Conservation (phyloP, 2,888 invertebrate species). For the Tachystola acroxantha region DNA sequence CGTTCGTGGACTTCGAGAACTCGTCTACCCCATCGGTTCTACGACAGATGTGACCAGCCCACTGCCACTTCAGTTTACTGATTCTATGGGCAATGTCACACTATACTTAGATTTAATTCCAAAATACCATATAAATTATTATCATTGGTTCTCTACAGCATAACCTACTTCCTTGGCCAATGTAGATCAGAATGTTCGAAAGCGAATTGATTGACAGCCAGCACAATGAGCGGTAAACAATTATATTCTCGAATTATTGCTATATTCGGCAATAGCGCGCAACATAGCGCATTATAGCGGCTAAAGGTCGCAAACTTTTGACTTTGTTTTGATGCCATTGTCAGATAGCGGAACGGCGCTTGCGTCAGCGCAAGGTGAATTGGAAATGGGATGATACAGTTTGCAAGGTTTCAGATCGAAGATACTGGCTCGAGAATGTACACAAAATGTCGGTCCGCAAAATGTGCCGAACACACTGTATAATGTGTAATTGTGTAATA, state of each 20-base stretch:
- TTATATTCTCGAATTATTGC: conserved; percentile 45
- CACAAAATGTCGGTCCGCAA: too few relatives aligned
- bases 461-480: too few relatives aligned
- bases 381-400: conserved; percentile 8
- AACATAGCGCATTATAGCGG: conserved; percentile 28
- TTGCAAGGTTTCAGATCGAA: background rate
- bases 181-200: conserved; percentile 62
- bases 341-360: conserved; percentile 53
- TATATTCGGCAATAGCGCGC: conserved; percentile 23
- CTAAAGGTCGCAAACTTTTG: conserved; percentile 65
- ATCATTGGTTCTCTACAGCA: conserved; percentile 28
- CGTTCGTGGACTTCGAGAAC: too few relatives aligned
- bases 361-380: conserved; percentile 31
- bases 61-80: too few relatives aligned
- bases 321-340: conserved; percentile 68
- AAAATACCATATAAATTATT: too few relatives aligned
- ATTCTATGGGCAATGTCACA: too few relatives aligned
- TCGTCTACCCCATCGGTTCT: too few relatives aligned
- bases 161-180: conserved; percentile 33
- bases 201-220: conserved; percentile 69
- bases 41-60: too few relatives aligned
- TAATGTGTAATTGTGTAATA: too few relatives aligned
- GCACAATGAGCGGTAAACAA: conserved; percentile 63
- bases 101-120: too few relatives aligned
- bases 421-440: background rate